Conservation (phyloP, 2,888 invertebrate species). For the Pseudococcus viburni region DNA sequence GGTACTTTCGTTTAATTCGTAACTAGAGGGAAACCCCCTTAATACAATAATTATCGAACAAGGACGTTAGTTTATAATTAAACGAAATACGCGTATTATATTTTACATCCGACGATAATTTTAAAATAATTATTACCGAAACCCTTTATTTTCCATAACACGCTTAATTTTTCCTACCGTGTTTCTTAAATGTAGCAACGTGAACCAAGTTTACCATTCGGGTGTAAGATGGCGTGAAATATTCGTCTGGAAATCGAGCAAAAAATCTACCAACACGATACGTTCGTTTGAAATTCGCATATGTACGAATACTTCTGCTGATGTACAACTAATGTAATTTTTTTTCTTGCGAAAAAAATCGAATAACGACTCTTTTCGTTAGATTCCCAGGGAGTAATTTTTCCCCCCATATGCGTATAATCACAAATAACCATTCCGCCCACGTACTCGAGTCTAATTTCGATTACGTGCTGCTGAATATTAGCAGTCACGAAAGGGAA, state of each 20-base stretch:
- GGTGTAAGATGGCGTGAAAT: conserved; percentile 6
- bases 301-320: neutral
- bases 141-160: conserved; percentile 27
- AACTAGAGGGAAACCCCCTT: neutral
- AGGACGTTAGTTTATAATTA: conserved; percentile 42
- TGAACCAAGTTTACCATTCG: neutral
- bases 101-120: conserved; percentile 24
- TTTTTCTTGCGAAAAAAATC: neutral
- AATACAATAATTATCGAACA: conserved; percentile 22
- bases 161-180: neutral
- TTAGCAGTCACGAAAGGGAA: conserved; percentile 39
- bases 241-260: neutral
- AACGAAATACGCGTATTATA: neutral
- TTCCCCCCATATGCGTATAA: conserved; percentile 6
- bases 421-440: conserved; percentile 42
- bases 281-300: neutral
- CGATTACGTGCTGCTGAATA: conserved; percentile 25
- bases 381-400: neutral
- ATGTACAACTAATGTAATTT: neutral
- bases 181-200: neutral
- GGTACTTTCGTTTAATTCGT: neutral
- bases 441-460: conserved; percentile 51
- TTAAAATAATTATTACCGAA: conserved; percentile 43
- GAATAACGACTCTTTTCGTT: neutral
- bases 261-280: neutral